Base-by-base conservation (phyloP, 2,797 vertebrate species). In the Capromys pilorides region DNA sequence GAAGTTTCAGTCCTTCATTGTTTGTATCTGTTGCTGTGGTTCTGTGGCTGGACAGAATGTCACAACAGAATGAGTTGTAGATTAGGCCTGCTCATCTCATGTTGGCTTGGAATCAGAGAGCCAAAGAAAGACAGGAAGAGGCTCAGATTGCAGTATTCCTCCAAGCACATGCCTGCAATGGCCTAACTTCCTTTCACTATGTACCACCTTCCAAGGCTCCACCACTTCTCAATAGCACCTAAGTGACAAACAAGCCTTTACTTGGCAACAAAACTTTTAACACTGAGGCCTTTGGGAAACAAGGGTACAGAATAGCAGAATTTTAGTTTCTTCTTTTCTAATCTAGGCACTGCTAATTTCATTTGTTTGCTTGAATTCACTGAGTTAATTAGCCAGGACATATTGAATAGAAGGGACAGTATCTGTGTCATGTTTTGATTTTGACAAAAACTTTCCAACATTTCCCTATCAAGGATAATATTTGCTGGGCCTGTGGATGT, bases 281-380 rank as follows among this genome's bases (percentile, higher is more conserved):
- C 28, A 51, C 75, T 51, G 19, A 3, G 6, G 14, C 14, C 45
- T 78, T 51, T 78, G 12, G 26, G 45, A 49, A 45, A 33, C 26
- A 78, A 78, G 16, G 51, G 31, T 49, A 11, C 31, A 78, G 49
- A 4, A 78, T 78, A 78, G 28, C 45, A 49, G 7, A 33, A 31
- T 31, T 61, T 77, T 69, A 41, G n/a, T 41, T 78, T 88, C 33
- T 88, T 83, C 10, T 24, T 91, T 82, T 77, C 8, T 51, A 82
- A 87, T 62, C 36, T 21, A 86, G 59, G 71, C 16, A 54, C 7
- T 36, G 39, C 59, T 78, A 36, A 84, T 69, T 78, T 78, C 10
- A 67, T 77, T 85, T 54, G 81, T 66, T 18, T 90, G 16, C 59
- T 91, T 87, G 80, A 75, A 21, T 94, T 87, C n/a, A 87, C 49